phyloP scores from a whole-genome alignment of 2,888 invertebrate species.

The Lamellibrachia columna region DNA sequence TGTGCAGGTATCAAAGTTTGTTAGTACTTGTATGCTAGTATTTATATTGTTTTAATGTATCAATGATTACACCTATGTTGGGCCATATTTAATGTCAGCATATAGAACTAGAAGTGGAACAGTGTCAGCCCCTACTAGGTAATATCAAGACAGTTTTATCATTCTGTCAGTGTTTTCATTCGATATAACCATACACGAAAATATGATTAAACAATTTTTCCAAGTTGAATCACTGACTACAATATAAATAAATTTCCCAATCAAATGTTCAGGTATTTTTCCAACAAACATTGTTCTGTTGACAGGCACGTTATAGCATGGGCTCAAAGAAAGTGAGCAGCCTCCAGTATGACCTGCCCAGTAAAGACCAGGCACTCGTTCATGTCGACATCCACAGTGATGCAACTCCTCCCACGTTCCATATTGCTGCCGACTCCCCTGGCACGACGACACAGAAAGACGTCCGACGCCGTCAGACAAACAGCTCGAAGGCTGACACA shows the following conservation, averaged over 20 bases:
- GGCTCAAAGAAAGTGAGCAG: conserved; percentile 51
- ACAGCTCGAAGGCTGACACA: neutral
- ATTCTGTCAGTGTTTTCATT: neutral
- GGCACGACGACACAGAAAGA: conserved; percentile 23
- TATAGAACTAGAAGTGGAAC: no score
- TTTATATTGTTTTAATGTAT: no score
- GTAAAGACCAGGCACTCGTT: conserved; percentile 44
- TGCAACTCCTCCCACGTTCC: neutral
- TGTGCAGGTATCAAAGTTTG: no score
- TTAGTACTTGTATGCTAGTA: no score
- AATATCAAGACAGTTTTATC: neutral
- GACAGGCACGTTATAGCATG: conserved; percentile 53
- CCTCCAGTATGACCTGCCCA: conserved; percentile 47
- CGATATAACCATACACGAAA: neutral
- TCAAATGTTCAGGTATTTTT: neutral
- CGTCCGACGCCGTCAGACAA: conserved; percentile 21
- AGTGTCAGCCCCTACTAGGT: no score
- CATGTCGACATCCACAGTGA: conserved; percentile 37
- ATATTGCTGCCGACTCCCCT: conserved; percentile 18
- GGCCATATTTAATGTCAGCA: no score
- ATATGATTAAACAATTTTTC: neutral
- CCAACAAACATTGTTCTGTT: neutral
- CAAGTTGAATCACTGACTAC: neutral
- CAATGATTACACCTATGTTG: no score
- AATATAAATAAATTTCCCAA: neutral